Evolutionary conservation across 2,113 vertebrate genomes (phyloP), one percentile per base, ranked within the genome.

Genomic region (Myodes glareolus): DNA sequence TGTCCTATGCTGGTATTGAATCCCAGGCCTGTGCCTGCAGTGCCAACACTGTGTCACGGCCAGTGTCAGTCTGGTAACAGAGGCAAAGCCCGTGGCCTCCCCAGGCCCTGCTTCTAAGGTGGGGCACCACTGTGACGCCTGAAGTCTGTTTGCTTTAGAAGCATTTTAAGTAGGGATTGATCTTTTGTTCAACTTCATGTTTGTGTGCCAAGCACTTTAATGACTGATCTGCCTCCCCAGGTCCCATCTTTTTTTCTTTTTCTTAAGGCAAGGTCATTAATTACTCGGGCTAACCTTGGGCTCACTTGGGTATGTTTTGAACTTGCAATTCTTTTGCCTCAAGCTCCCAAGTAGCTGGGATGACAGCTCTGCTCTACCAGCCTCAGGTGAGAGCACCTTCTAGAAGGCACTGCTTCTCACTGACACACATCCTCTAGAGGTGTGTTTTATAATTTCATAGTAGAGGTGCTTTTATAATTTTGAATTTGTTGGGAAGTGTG

Each of bases 381-480:
- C 23, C 31, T n/a, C 3, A 9, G 21, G 25, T 27, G 36, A 72
- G 47, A 88, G 39, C 39, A 47, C 29, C 61, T 67, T 36, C 6
- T 96, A 63, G 84, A 58, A 67, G 63, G 47, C 29, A 45, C 27
- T 85, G 36, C 68, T 55, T 95, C 31, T 82, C 12, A 45, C 72
- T 94, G 75, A 82, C n/a, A 82, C 65, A 58, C 50, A 58, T 61
- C 72, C 68, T 73, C 17, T 95, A 80, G 91, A 16, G 73, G 95
- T 72, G 29, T 50, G 31, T 33, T 36, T 55, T 17, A 52, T 52
- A 52, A 80, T 36, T 77, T 47, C 45, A 39, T 29, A 76, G 27
- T 97, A 73, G 90, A 19, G 81, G 94, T 67, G 50, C 13, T 96
- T 90, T 92, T 65, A 76, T 94, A 97, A 82, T 84, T 96, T 91